Conservation (phyloP, 2,797 vertebrate species). For the Argentina silus region DNA sequence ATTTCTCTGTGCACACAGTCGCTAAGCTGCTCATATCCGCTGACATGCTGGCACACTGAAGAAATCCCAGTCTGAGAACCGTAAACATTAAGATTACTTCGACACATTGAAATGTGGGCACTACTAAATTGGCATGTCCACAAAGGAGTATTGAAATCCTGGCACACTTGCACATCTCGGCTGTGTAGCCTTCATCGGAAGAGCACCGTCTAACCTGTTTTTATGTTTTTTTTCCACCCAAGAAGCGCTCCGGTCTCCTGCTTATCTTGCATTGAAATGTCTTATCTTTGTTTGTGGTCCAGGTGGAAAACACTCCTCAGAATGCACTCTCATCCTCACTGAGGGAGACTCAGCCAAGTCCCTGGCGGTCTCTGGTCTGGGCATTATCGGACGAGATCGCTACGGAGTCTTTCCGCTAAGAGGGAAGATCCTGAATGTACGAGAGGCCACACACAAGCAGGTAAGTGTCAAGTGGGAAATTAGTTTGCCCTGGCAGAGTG, state of each 20-base stretch:
- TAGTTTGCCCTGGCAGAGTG: background rate
- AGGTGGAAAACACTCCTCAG: slow-evolving; percentile 97
- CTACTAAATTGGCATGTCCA: no score
- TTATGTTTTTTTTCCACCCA: no score
- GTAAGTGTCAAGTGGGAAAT: slow-evolving; percentile 53
- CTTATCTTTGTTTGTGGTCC: slow-evolving; percentile 5
- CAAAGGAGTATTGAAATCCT: no score
- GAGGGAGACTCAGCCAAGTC: slow-evolving; percentile 92
- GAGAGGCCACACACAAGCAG: slow-evolving; percentile 92
- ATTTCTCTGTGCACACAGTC: background rate
- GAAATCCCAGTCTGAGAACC: no score
- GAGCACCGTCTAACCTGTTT: no score
- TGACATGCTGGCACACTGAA: background rate
- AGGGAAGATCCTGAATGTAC: slow-evolving; percentile 91
- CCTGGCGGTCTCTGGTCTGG: slow-evolving; percentile 88
- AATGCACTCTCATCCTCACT: slow-evolving; percentile 91
- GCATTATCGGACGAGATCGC: slow-evolving; percentile 88
- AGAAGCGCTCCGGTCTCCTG: no score
- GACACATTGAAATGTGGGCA: background rate
- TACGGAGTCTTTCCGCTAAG: slow-evolving; percentile 90
- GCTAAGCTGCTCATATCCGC: no score
- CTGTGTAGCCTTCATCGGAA: no score
- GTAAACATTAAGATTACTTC: no score
- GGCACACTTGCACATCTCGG: no score
- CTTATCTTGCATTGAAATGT: no score